phyloP scores from a whole-genome alignment of 2,113 vertebrate species.

The Cisticola juncidis region DNA sequence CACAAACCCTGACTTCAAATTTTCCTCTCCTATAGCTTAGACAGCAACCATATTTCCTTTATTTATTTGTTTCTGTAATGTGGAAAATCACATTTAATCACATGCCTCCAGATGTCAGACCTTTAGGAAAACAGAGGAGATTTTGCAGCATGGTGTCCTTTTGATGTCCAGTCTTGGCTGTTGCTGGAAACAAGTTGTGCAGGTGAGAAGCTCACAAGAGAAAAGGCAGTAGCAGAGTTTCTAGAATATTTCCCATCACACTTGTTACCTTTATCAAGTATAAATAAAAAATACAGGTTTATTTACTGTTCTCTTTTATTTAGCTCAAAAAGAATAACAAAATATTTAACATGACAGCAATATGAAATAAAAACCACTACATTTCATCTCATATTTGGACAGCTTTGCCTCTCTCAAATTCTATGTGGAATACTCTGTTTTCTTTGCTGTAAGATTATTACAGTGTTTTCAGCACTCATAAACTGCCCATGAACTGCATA shows the following conservation, averaged over 20 bases:
- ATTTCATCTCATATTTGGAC: background rate
- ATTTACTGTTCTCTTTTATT: background rate
- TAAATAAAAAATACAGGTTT: background rate
- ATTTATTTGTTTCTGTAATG: background rate
- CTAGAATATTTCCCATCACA: background rate
- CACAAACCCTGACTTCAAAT: background rate
- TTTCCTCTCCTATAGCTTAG: background rate
- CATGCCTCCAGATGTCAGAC: background rate
- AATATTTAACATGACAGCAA: background rate
- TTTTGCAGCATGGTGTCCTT: accelerated
- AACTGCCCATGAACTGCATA: background rate
- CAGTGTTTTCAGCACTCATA: background rate
- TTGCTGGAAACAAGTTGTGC: background rate
- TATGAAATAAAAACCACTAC: background rate
- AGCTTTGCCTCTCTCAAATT: background rate
- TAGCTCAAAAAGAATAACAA: background rate
- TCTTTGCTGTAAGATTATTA: background rate
- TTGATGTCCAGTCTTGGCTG: background rate
- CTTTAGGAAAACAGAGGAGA: background rate
- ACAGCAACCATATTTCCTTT: background rate
- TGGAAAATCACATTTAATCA: background rate
- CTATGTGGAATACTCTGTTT: background rate
- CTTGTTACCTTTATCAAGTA: background rate
- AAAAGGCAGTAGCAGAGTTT: background rate
- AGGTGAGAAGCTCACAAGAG: background rate